Evolutionary conservation across 2,888 invertebrate species (phyloP).

Genomic region (Saturnia pavonia): DNA sequence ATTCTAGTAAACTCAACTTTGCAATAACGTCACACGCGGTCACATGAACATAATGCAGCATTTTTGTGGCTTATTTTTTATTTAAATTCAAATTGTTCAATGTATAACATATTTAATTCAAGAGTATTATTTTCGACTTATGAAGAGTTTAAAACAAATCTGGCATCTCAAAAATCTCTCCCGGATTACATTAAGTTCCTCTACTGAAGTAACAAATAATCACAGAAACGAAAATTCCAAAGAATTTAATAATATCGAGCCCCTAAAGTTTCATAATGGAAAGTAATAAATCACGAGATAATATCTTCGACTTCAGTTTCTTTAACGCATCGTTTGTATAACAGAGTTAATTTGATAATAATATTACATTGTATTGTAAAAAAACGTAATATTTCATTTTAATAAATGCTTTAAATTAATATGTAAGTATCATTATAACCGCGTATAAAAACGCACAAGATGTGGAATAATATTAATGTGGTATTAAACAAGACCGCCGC

Average conservation of each 20-base stretch:
- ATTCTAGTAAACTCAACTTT: no score
- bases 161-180: no score
- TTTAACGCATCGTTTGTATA: not conserved
- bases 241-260: constrained; percentile 2
- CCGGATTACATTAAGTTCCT: not conserved
- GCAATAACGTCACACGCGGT: no score
- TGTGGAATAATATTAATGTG: not conserved
- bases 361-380: not conserved
- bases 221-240: not conserved
- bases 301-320: not conserved
- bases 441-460: not conserved
- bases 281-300: constrained; percentile 5
- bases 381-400: not conserved
- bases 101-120: no score
- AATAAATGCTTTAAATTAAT: not conserved
- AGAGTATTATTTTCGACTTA: no score
- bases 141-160: no score
- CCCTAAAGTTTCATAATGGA: not conserved
- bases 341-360: not conserved
- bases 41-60: no score
- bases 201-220: not conserved
- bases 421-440: not conserved
- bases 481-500: no score
- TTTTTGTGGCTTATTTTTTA: no score
- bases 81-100: no score